Conservation (phyloP, 2,113 vertebrate genomes). For the Pituophis catenifer region DNA sequence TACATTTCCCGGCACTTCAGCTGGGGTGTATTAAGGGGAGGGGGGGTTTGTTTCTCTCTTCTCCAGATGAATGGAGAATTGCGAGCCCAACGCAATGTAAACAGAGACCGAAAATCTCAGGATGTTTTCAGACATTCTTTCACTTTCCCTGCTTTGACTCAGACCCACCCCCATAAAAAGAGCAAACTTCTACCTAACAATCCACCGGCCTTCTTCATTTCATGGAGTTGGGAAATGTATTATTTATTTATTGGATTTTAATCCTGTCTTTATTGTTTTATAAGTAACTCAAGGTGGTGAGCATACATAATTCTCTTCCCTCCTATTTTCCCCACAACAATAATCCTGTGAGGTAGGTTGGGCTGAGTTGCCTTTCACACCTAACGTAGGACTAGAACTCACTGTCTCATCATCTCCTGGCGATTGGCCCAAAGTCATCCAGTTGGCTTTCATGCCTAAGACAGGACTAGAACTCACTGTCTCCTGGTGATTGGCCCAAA, state of each 20-base stretch:
- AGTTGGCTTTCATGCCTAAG: no score
- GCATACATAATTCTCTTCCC: not conserved
- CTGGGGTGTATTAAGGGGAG: not conserved
- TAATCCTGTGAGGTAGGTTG: not conserved
- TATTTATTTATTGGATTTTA: not conserved
- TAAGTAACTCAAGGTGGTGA: not conserved
- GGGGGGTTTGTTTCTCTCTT: not conserved
- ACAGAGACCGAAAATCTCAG: not conserved
- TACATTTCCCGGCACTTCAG: not conserved
- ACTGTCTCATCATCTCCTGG: no score
- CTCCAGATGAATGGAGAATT: not conserved
- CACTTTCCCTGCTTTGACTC: not conserved
- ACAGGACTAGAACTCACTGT: no score
- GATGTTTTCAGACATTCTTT: not conserved
- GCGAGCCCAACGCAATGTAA: not conserved
- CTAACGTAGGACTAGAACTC: not conserved
- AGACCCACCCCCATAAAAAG: not conserved
- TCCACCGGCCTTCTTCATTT: not conserved
- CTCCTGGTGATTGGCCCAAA: no score
- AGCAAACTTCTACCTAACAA: not conserved
- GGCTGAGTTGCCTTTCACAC: not conserved
- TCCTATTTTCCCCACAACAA: not conserved
- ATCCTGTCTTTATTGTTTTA: not conserved
- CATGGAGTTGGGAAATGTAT: not conserved
- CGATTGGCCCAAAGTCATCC: not conserved